Percentiles rank a stretch among this genome's conserved stretches.
Evolutionary conservation across 2,113 vertebrate genomes (phyloP).

Genomic region (Mystacornis crossleyi): DNA sequence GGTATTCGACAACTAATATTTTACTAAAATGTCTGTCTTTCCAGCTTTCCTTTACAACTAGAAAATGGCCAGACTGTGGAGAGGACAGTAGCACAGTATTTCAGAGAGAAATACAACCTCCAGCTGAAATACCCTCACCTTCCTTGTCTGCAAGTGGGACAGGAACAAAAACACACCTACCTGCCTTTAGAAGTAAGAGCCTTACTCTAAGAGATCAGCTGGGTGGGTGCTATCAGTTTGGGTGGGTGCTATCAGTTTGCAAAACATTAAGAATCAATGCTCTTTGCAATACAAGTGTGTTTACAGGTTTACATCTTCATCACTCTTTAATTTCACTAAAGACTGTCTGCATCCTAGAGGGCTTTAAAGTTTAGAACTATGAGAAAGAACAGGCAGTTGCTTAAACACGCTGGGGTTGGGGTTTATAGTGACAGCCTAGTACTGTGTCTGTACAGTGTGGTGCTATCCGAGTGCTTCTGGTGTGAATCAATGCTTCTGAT

Average conservation of each 20-base stretch:
- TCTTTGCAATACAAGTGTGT: background rate
- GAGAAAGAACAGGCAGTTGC: background rate
- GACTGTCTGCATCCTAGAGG: background rate
- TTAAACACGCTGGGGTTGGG: rapidly evolving
- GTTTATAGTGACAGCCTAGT: rapidly evolving
- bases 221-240: background rate
- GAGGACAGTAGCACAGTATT: conserved; percentile 99
- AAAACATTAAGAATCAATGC: rapidly evolving
- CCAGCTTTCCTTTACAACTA: conserved; percentile 95
- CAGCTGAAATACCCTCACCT: conserved; percentile 98
- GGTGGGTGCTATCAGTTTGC: background rate
- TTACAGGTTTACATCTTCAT: rapidly evolving
- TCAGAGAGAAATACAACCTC: conserved; percentile 97
- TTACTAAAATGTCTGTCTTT: background rate
- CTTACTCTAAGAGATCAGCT: background rate
- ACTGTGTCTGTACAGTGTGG: rapidly evolving
- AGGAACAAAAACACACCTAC: conserved; percentile 99
- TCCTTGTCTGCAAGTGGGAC: conserved; percentile 98
- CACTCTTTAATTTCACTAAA: background rate
- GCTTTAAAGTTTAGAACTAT: background rate
- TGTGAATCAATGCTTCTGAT: background rate
- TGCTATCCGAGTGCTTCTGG: background rate
- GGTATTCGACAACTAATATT: background rate
- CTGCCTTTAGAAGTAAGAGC: conserved; percentile 95
- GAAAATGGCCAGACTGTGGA: conserved; percentile 99